These are phyloP conservation scores for Antheraea mylitta DNA, from an alignment of 1,140 invertebrate genomes.

Conservation along the genomic window DNA sequence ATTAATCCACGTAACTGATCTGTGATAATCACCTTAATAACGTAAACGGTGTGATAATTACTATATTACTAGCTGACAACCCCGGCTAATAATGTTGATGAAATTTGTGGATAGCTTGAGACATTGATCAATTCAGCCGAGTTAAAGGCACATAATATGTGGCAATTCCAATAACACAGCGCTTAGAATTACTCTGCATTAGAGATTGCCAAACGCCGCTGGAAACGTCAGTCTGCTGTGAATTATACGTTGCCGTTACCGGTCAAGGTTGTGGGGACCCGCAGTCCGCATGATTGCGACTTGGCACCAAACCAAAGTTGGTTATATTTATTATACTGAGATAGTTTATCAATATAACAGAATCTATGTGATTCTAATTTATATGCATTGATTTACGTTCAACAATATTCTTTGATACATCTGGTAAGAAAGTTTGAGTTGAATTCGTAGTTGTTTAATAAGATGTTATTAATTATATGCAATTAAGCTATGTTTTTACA, in stretches of 20 bases:
- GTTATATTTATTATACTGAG: background rate
- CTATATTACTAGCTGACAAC: too few relatives aligned
- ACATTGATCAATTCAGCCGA: too few relatives aligned
- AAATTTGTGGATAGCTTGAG: background rate
- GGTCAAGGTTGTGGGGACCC: conserved; percentile 68
- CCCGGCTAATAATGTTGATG: background rate
- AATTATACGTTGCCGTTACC: conserved; percentile 34
- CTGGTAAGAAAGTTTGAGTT: too few relatives aligned
- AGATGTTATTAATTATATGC: too few relatives aligned
- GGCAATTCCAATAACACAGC: background rate
- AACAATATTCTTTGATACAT: too few relatives aligned
- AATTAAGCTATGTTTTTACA: too few relatives aligned
- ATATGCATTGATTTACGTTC: conserved; percentile 17
- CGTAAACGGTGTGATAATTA: too few relatives aligned
- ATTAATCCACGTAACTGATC: too few relatives aligned
- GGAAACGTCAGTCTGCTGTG: conserved; percentile 17
- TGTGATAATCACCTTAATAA: too few relatives aligned
- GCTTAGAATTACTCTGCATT: conserved; percentile 3
- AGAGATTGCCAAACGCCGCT: conserved; percentile 27
- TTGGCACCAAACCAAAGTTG: conserved; percentile 50
- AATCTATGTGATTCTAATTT: background rate
- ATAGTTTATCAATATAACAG: background rate
- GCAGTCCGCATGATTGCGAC: conserved; percentile 44
- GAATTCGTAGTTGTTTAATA: too few relatives aligned
- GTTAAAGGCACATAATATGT: background rate